These are phyloP conservation scores for Hippocampus barbouri DNA, from an alignment of 2,113 vertebrate genomes.

Conservation along the genomic window DNA sequence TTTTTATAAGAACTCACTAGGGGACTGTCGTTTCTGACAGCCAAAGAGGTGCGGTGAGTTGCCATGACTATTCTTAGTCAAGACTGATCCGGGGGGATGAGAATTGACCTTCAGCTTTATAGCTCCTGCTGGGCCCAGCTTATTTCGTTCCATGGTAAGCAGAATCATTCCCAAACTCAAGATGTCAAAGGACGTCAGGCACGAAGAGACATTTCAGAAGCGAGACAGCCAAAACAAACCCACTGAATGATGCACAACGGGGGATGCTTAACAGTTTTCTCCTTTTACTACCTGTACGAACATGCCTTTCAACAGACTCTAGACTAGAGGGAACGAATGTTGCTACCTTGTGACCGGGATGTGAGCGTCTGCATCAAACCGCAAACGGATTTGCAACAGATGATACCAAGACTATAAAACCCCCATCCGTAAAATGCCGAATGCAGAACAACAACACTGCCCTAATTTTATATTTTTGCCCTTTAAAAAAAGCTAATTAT, in stretches of 20 bases:
- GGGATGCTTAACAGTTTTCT: conserved; percentile 21
- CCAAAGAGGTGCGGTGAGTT: conserved; percentile 5
- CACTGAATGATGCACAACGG: conserved; percentile 18
- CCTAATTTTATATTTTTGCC: no score
- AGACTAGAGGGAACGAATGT: not conserved
- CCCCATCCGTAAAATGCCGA: no score
- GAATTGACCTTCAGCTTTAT: conserved; percentile 26
- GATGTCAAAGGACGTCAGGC: conserved; percentile 3
- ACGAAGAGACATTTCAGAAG: not conserved
- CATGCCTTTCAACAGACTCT: conserved; percentile 1
- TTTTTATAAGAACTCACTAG: conserved; percentile 38
- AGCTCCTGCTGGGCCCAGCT: conserved; percentile 14
- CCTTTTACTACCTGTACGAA: conserved; percentile 14
- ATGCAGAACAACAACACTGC: not conserved
- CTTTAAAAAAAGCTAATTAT: no score
- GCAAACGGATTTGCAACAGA: conserved; percentile 4
- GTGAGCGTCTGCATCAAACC: not conserved
- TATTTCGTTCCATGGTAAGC: conserved; percentile 4
- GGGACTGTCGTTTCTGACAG: conserved; percentile 43
- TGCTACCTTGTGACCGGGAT: not conserved
- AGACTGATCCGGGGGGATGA: not conserved
- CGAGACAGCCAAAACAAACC: conserved; percentile 10
- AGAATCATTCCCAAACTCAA: conserved; percentile 16
- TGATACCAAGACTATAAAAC: not conserved
- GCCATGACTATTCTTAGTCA: not conserved